These are phyloP conservation scores for Drosophila mayri DNA, from an alignment of 1,140 invertebrate species.

Conservation along the genomic window DNA sequence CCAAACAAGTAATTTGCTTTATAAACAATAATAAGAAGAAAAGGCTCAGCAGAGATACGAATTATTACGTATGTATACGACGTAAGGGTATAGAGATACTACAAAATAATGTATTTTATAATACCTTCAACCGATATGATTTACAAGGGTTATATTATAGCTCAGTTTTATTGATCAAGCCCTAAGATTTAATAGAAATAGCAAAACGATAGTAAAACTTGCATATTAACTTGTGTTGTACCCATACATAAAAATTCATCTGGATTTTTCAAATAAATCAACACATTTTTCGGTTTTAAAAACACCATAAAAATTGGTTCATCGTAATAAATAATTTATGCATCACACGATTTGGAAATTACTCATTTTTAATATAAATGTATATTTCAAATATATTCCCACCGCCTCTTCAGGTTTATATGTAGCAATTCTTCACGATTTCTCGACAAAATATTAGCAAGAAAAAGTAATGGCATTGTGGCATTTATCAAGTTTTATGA, in stretches of 20 bases:
- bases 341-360: not conserved
- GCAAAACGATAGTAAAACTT: not conserved
- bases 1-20: slow-evolving; percentile 1
- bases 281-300: not conserved
- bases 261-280: not conserved
- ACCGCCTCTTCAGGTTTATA: not conserved
- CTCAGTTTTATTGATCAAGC: not conserved
- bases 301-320: not conserved
- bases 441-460: not conserved
- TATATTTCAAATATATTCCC: not conserved
- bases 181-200: not conserved
- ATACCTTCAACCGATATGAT: not conserved
- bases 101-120: slow-evolving; percentile 1
- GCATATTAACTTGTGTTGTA: no score
- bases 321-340: not conserved
- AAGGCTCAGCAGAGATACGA: slow-evolving; percentile 8
- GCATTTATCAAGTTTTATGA: slow-evolving; percentile 16
- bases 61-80: not conserved
- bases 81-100: not conserved
- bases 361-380: not conserved
- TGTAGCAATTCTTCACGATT: not conserved
- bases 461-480: not conserved
- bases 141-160: slow-evolving; percentile 2
- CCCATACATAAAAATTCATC: not conserved
- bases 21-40: slow-evolving; percentile 9